phyloP scores from a whole-genome alignment of 1,140 invertebrate species.

The Saccostrea echinata region DNA sequence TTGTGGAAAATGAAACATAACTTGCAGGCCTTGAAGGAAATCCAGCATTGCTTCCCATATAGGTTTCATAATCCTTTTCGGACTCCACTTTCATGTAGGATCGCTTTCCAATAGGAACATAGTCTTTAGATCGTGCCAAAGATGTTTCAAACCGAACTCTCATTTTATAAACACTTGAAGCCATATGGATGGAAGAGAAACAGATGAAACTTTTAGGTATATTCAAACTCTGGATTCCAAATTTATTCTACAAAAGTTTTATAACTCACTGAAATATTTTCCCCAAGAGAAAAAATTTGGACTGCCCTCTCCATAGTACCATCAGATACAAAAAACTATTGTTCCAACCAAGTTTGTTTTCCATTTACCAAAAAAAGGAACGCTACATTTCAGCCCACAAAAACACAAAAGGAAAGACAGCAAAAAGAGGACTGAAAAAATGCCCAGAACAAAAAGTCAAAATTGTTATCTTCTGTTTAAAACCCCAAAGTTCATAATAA shows the following conservation, averaged over 20 bases:
- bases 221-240: not conserved
- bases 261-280: not conserved
- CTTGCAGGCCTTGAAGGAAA: slow-evolving; percentile 3
- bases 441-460: not conserved
- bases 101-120: not conserved
- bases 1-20: not conserved
- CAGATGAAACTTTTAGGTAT: not conserved
- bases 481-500: slow-evolving; percentile 28
- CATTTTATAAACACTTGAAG: slow-evolving; percentile 28
- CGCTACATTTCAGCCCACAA: not conserved
- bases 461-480: slow-evolving; percentile 38
- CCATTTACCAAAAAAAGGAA: not conserved
- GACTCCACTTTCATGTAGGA: slow-evolving; percentile 1
- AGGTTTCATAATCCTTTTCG: not conserved
- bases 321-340: not conserved
- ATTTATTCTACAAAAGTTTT: not conserved
- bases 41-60: not conserved
- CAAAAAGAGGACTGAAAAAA: not conserved
- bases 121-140: slow-evolving; percentile 13
- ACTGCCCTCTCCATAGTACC: not conserved
- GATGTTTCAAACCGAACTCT: slow-evolving; percentile 28
- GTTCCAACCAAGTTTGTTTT: not conserved
- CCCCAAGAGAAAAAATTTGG: not conserved
- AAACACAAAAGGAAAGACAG: not conserved
- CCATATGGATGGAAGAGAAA: not conserved